Percentiles rank a stretch among this genome's conserved stretches.
These are phyloP conservation scores for Drosophila navojoa DNA, from an alignment of 1,140 invertebrate species.

Conservation along the genomic window DNA sequence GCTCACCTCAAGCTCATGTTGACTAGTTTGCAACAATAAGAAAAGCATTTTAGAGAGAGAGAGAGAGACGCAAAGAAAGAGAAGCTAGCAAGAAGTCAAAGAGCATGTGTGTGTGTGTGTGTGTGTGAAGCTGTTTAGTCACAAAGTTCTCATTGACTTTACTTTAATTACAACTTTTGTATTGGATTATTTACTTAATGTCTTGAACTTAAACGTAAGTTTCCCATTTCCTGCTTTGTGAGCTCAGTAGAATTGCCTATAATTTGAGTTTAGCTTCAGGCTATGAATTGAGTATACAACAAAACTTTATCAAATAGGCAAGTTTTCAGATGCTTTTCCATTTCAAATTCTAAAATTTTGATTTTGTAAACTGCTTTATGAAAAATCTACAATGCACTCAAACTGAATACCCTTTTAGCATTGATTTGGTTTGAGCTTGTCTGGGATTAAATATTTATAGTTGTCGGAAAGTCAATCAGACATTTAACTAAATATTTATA, in stretches of 20 bases:
- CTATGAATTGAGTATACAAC: not conserved
- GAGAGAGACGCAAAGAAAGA: not conserved
- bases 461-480: not conserved
- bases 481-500: no score
- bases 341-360: no score
- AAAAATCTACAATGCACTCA: no score
- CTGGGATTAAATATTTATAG: not conserved
- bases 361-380: no score
- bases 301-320: no score
- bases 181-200: slow-evolving; percentile 12
- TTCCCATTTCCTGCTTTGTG: not conserved
- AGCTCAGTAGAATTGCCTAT: not conserved
- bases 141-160: not conserved
- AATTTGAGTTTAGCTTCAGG: not conserved
- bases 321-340: no score
- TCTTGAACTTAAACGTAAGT: slow-evolving; percentile 1
- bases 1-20: slow-evolving; percentile 24
- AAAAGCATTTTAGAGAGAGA: not conserved
- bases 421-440: no score
- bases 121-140: slow-evolving; percentile 8
- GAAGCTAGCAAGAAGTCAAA: not conserved
- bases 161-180: slow-evolving; percentile 26
- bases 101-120: not conserved
- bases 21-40: slow-evolving; percentile 11
- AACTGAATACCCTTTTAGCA: no score